phyloP scores from a whole-genome alignment of 2,113 vertebrate genomes.

The Macroglossus sobrinus region DNA sequence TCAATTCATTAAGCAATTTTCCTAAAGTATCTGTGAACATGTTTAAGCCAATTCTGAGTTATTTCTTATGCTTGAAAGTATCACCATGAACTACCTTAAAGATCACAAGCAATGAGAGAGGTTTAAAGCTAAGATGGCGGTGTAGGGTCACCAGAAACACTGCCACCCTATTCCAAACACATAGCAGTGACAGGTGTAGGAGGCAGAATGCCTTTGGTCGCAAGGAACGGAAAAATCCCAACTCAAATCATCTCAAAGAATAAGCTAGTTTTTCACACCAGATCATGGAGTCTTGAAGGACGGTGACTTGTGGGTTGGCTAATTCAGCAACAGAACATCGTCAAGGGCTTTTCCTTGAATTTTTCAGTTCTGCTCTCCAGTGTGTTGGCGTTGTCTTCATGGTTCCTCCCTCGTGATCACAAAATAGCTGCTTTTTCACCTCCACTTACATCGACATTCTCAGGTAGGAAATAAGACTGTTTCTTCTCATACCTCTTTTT shows the following conservation, averaged over 20 bases:
- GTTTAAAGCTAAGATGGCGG: background rate
- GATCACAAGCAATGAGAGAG: too few species aligned
- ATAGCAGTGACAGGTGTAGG: accelerated
- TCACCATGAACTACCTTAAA: background rate
- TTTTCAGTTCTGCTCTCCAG: background rate
- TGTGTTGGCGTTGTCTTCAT: background rate
- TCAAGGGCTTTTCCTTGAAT: background rate
- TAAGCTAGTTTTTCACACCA: background rate
- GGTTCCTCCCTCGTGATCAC: background rate
- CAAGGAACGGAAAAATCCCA: background rate
- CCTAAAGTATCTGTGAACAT: background rate
- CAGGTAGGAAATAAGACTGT: background rate
- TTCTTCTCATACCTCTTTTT: background rate
- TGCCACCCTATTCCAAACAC: background rate
- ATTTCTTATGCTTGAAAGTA: background rate
- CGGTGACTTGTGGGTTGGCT: background rate
- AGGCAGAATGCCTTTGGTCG: background rate
- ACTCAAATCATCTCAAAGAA: background rate
- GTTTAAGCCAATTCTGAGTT: background rate
- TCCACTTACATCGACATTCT: background rate
- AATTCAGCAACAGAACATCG: background rate
- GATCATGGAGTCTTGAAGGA: background rate
- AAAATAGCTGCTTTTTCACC: background rate
- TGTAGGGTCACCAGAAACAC: accelerated
- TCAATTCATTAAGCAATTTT: background rate